Base-by-base conservation (phyloP, 2,113 vertebrate genomes). In the Cyanoliseus patagonus region DNA sequence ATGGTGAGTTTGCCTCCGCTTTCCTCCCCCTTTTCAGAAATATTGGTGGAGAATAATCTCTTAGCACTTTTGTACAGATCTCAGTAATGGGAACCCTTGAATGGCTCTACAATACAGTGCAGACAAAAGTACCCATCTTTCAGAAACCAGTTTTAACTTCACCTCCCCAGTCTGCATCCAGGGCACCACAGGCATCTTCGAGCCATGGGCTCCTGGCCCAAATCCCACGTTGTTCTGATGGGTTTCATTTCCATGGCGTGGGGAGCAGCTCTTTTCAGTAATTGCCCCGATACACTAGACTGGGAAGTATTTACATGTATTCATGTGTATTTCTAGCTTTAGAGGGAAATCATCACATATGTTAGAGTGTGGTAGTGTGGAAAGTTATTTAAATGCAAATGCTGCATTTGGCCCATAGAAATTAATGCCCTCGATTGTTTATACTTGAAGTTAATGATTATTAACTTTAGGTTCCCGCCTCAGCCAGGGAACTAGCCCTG, bases 211-310 rank as follows among this genome's bases (percentile, higher is more conserved):
- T 39, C 25, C 1, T 7, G 30, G 25, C 46, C 62, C 69, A 30
- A 19, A 27, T 7, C 23, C 63, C 55, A 5, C 4, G 0, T 1
- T n/a, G 55, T 14, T 31, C 49, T 6, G 11, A 18, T 0, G 52
- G 44, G 52, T 67, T 44, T n/a, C 62, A 17, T 46, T 57, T 13
- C 31, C 55, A 57, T 33, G 31, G 33, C 0, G 2, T 2, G 3
- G 27, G 1, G 5, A 30, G 52, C 46, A 11, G 67, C 23, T 16
- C 44, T 9, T 12, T 13, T 16, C 73, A 3, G 27, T 1, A 3
- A 44, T 7, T 4, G 0, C 61, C 35, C 33, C 0, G 1, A 15
- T 7, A 53, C 5, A 3, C 63, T 33, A 1, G 19, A 0, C 10
- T 7, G 7, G 62, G 31, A 11, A 5, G 15, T 1, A 20, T 25